Conservation (phyloP, 1,140 invertebrate species). For the Pollicipes pollicipes region DNA sequence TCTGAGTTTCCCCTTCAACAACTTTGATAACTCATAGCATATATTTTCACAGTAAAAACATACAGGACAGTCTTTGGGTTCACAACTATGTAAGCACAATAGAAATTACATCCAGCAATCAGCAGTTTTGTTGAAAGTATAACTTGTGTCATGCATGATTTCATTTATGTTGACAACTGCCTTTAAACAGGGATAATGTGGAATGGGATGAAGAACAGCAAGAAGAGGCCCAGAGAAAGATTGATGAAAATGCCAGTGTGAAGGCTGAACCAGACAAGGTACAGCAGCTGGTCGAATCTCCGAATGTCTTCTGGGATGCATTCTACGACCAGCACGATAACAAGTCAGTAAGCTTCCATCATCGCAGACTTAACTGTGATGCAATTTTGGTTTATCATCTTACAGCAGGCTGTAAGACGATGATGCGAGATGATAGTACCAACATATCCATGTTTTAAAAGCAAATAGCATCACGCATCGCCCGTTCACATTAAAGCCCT, state of each 20-base stretch:
- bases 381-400: too few species aligned
- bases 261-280: slow-evolving; percentile 42
- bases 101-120: too few species aligned
- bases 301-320: slow-evolving; percentile 72
- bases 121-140: too few species aligned
- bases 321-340: slow-evolving; percentile 89
- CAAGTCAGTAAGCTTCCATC: slow-evolving; percentile 28
- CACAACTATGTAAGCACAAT: too few species aligned
- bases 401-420: too few species aligned
- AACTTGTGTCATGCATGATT: slow-evolving; percentile 4
- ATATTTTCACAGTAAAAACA: too few species aligned
- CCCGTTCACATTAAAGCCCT: slow-evolving; percentile 7
- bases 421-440: too few species aligned
- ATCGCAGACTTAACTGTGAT: slow-evolving; percentile 4
- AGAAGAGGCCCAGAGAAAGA: slow-evolving; percentile 47
- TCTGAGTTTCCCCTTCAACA: background rate
- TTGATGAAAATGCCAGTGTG: slow-evolving; percentile 51
- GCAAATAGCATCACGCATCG: slow-evolving; percentile 1
- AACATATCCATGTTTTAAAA: slow-evolving; percentile 5
- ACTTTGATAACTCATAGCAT: too few species aligned
- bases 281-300: slow-evolving; percentile 53
- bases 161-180: slow-evolving; percentile 3
- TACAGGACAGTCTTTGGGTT: too few species aligned
- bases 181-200: slow-evolving; percentile 73
- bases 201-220: slow-evolving; percentile 74